Evolutionary conservation across 2,797 vertebrate species (phyloP), one percentile per base, ranked within the genome.

Genomic region (Melanotaenia pygmaea): DNA sequence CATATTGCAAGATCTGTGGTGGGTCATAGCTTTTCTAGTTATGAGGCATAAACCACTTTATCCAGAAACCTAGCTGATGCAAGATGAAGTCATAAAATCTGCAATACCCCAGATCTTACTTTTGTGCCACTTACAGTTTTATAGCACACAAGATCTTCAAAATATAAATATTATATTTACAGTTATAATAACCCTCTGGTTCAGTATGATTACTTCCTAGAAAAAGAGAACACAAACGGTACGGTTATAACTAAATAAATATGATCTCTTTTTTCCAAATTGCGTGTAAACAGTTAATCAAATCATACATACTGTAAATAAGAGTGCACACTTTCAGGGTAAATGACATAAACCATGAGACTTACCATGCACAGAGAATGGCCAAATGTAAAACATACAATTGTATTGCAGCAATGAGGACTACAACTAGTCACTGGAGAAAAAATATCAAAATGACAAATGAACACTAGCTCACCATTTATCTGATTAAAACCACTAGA

Each of bases 1-100:
- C 34, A 59, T 35, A 47, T n/a, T 40, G 3, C 35, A 78, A 37
- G 43, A 58, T 43, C 14, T 37, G 64, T 47, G 43, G 37, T 18
- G 32, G 50, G 24, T 26, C 51, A 26, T 28, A 12, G n/a, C n/a
- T 45, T 45, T 6, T 45, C 5, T 45, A 45, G 43, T 43, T 43
- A 43, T 5, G 40, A 45, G 16, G 5, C 43, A 18, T 13, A 34
- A 34, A 34, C 10, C 4, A 43, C 14, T 43, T 43, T 5, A 43
- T 43, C 14, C 14, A 6, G 18, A 18, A 14, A 43, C 16, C 40
- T 16, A 18, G 40, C 5, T 45, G 18, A 20, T 18, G 37, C 12
- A 14, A 13, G 43, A 45, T 45, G 5, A 45, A 40, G 38, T 40
- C 38, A 40, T 40, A 40, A 14, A 40, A 16, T 16, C 40, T 16